Base-by-base conservation (phyloP, 2,888 invertebrate species). In the Andrena hattorfiana region DNA sequence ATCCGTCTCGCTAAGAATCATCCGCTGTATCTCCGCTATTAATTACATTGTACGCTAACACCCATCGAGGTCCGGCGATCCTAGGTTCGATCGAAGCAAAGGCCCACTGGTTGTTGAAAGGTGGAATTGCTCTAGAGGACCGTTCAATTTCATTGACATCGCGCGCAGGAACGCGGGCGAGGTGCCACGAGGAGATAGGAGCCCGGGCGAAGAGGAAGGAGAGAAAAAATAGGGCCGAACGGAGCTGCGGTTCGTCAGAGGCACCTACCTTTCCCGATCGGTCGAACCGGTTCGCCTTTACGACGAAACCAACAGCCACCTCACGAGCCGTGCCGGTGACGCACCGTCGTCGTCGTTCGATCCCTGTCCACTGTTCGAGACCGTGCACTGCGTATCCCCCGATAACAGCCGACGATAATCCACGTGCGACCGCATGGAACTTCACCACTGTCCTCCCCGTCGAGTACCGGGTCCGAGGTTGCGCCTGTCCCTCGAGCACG, bases 231-330 rank as follows among this genome's bases (percentile, higher is more conserved):
- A 54, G 63, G 63, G n/a, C 42, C 56, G 69, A 63, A 69, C 73
- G 59, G 49, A 64, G 56, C 51, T 63, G 56, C 49, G 66, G 63
- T 83, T 74, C 78, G 77, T 85, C 78, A 49, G 64, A 72, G 77
- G 80, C 84, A 86, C 86, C 86, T 86, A 86, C 86, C 86, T 86
- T 86, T 76, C 81, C 81, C 86, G 86, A 86, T 84, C 81, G 74
- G 72, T 80, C 69, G 86, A 87, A 87, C 87, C 87, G 87, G 87
- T 87, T 87, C 87, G 85, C 85, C 74, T 73, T 77, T 85, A 80
- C 82, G 82, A 85, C 83, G 85, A 75, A 62, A 85, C 63, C 66
- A 71, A 76, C 64, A 63, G 81, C 73, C 67, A 75, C 74, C 85
- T 85, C 72, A 66, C 63, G 69, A 64, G 63, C 60, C 62, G 77